These are phyloP conservation scores for Plestiodon gilberti DNA, from an alignment of 2,113 vertebrate species.

Conservation along the genomic window DNA sequence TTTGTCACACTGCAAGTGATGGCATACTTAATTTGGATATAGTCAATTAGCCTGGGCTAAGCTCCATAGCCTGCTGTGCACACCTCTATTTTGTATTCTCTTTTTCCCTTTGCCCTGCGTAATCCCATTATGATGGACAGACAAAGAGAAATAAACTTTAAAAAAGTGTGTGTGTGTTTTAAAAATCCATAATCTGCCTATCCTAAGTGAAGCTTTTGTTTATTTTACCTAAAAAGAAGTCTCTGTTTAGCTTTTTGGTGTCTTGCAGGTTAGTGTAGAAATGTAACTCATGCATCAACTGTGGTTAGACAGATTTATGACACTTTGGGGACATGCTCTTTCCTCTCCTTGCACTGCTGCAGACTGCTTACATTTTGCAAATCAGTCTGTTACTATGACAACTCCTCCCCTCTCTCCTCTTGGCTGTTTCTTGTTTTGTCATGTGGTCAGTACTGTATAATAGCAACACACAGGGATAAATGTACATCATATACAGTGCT, in stretches of 20 bases:
- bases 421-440: constrained; percentile 87
- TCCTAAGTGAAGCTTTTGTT: constrained; percentile 78
- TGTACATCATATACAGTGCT: constrained; percentile 66
- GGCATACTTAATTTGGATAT: constrained; percentile 99
- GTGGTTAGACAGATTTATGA: constrained; percentile 96
- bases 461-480: constrained; percentile 75
- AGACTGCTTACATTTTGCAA: constrained; percentile 99
- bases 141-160: constrained; percentile 85
- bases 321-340: constrained; percentile 96
- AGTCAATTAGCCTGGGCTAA: constrained; percentile 99
- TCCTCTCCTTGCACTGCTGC: constrained; percentile 91
- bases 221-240: constrained; percentile 83
- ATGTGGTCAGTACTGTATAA: constrained; percentile 86
- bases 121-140: constrained; percentile 95
- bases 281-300: constrained; percentile 96
- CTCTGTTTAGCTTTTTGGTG: constrained; percentile 82
- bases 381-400: constrained; percentile 98
- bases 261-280: constrained; percentile 89
- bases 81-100: constrained; percentile 98
- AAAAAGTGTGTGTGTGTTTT: neutral
- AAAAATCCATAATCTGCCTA: constrained; percentile 70
- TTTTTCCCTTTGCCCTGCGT: constrained; percentile 93
- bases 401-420: constrained; percentile 77
- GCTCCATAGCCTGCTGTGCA: constrained; percentile 95
- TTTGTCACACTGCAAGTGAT: constrained; percentile 99